Evolutionary conservation across 2,797 vertebrate species (phyloP).

Genomic region (Sebastolobus altivelis): DNA sequence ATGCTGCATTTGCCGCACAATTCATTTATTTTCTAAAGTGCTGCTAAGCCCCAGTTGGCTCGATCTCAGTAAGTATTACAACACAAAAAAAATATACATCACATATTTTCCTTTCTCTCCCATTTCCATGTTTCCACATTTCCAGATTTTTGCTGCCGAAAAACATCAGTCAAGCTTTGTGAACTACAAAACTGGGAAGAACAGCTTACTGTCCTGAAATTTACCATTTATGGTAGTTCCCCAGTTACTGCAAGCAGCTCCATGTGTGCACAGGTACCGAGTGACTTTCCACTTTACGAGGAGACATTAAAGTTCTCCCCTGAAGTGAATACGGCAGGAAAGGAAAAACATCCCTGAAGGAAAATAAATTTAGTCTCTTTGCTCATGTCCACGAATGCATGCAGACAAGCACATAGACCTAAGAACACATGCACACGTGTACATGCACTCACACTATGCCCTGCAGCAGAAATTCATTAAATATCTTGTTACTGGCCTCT

Average conservation of each 20-base stretch:
- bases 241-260: constrained; percentile 42
- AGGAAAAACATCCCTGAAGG: constrained; percentile 46
- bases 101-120: constrained; percentile 13
- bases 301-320: constrained; percentile 62
- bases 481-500: constrained; percentile 66
- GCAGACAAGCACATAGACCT: constrained; percentile 23
- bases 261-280: constrained; percentile 74
- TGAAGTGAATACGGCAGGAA: constrained; percentile 53
- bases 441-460: constrained; percentile 30
- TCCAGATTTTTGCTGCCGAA: constrained; percentile 20
- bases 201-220: constrained; percentile 57
- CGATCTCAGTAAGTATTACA: not conserved
- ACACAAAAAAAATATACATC: constrained; percentile 2
- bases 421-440: constrained; percentile 28
- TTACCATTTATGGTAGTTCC: constrained; percentile 75
- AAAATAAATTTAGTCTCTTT: constrained; percentile 13
- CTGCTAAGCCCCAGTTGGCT: not conserved
- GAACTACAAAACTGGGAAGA: constrained; percentile 40
- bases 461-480: constrained; percentile 65
- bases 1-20: not conserved
- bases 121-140: constrained; percentile 2
- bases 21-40: constrained; percentile 1
- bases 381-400: not conserved
- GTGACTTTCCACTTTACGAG: constrained; percentile 65
- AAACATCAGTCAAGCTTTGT: constrained; percentile 46